These are phyloP conservation scores for Lanistes nyassanus DNA, from an alignment of 1,140 invertebrate genomes.

Conservation along the genomic window DNA sequence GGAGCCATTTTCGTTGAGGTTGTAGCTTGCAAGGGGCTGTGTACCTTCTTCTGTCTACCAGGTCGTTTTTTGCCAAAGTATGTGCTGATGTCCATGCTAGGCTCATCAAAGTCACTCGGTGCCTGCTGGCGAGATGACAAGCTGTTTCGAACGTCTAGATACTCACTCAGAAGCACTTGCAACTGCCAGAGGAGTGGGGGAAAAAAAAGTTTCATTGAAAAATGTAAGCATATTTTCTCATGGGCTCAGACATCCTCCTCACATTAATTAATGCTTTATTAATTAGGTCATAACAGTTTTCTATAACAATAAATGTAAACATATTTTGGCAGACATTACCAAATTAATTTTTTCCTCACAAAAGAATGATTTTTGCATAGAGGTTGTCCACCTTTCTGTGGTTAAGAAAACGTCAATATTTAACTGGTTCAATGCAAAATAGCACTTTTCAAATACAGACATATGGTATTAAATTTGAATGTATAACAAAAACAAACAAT, in stretches of 20 bases:
- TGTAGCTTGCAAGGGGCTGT: background rate
- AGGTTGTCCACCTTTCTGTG: no score
- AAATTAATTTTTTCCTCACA: no score
- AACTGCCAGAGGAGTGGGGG: conserved; percentile 71
- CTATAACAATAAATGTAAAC: background rate
- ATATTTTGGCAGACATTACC: background rate
- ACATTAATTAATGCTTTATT: background rate
- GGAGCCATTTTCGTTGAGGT: background rate
- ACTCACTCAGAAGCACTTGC: conserved; percentile 79
- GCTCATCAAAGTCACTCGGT: conserved; percentile 70
- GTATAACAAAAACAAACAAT: no score
- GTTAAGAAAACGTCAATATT: no score
- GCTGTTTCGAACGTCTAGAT: conserved; percentile 82
- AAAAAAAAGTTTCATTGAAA: background rate
- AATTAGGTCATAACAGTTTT: background rate
- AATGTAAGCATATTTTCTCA: no score
- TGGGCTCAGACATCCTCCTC: background rate
- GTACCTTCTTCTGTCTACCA: conserved; percentile 70
- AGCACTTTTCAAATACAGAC: no score
- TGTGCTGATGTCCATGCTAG: conserved; percentile 73
- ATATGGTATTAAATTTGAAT: no score
- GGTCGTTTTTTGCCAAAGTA: conserved; percentile 77
- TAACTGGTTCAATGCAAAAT: no score
- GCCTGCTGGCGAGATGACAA: conserved; percentile 72
- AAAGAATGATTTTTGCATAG: no score